phyloP scores from a whole-genome alignment of 2,888 invertebrate species.

The Cephus sareptanus region DNA sequence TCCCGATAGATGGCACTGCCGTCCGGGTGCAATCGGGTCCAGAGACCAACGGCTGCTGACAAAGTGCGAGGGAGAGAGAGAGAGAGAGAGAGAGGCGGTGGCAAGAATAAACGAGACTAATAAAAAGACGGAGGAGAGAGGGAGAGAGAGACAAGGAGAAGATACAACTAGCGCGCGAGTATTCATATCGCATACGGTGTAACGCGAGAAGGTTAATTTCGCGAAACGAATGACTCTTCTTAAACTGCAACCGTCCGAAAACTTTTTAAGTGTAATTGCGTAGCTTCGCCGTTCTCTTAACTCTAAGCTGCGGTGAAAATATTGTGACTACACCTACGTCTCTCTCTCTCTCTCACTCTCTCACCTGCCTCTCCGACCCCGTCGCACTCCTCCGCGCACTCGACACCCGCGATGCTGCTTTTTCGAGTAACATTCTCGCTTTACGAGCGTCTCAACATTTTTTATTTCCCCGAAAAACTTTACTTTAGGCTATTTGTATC shows the following conservation, averaged over 20 bases:
- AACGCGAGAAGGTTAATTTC: slow-evolving; percentile 41
- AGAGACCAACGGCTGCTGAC: no score
- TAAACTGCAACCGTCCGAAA: slow-evolving; percentile 38
- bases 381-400: neutral
- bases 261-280: slow-evolving; percentile 50
- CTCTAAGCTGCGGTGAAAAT: slow-evolving; percentile 26
- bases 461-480: neutral
- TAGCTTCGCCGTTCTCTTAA: slow-evolving; percentile 21
- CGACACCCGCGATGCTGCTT: neutral
- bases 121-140: no score
- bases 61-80: neutral
- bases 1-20: neutral
- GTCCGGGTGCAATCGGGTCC: no score
- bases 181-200: slow-evolving; percentile 51
- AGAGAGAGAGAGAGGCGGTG: neutral
- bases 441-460: neutral
- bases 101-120: no score
- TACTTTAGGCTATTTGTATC: neutral
- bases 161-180: slow-evolving; percentile 17
- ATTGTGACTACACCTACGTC: slow-evolving; percentile 28
- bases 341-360: no score
- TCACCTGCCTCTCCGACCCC: no score
- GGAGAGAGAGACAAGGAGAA: no score
- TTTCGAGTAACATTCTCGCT: neutral
- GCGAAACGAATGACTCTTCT: slow-evolving; percentile 53